A percentile compares a stretch with the other conserved stretches of the same genome.
phyloP scores from a whole-genome alignment of 37 sponge, comb jelly and placozoan genomes.

The Dysidea cf. avara region DNA sequence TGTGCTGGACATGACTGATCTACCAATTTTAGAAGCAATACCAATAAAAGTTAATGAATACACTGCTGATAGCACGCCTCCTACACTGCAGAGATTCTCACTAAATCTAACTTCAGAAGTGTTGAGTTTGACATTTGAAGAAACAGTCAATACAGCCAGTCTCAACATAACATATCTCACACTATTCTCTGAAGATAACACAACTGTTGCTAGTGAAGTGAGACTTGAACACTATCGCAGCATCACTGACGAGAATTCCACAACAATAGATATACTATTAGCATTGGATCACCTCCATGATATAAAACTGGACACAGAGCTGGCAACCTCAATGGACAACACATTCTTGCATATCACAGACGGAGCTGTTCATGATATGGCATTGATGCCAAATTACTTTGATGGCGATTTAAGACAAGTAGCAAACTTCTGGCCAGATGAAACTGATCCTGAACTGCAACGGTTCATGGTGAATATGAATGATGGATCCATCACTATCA shows the following conservation, averaged over 20 bases:
- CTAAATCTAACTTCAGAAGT: conserved; percentile 74
- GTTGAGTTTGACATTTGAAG: conserved; percentile 84
- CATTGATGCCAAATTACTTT: conserved; percentile 51
- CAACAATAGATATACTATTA: conserved; percentile 49
- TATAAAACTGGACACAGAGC: conserved; percentile 68
- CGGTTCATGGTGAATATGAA: conserved; percentile 80
- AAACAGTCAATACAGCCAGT: conserved; percentile 76
- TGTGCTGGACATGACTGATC: conserved; percentile 69
- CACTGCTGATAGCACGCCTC: conserved; percentile 46
- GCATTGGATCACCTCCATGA: conserved; percentile 78
- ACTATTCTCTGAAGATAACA: conserved; percentile 45
- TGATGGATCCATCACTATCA: conserved; percentile 50
- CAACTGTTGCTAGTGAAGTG: conserved; percentile 3
- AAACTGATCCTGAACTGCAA: conserved; percentile 42
- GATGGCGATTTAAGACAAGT: conserved; percentile 7
- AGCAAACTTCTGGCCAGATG: conserved; percentile 37
- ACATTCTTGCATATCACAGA: conserved; percentile 54
- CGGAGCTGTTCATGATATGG: conserved; percentile 71
- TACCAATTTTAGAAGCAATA: conserved; percentile 36
- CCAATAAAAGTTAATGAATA: conserved; percentile 20
- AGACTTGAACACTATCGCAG: conserved; percentile 27
- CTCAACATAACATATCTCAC: conserved; percentile 48
- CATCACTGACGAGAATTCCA: conserved; percentile 56
- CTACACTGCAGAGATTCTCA: conserved; percentile 51
- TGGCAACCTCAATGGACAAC: conserved; percentile 54